These are phyloP conservation scores for Sussaba pulchella DNA, from an alignment of 2,888 invertebrate genomes.

Conservation along the genomic window DNA sequence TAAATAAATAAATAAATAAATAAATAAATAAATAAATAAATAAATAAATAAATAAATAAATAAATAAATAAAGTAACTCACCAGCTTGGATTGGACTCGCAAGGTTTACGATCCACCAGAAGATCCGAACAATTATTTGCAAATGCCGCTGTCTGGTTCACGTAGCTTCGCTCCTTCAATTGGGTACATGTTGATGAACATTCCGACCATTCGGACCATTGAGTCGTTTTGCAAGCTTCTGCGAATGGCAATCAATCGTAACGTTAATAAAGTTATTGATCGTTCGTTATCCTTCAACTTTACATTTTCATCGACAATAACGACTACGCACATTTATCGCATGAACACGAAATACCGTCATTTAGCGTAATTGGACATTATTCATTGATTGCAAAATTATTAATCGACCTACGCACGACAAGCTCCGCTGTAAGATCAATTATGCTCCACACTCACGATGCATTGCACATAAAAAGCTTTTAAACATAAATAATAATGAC, in stretches of 20 bases:
- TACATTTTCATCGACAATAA: slow-evolving; percentile 2
- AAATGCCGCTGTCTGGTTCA: slow-evolving; percentile 84
- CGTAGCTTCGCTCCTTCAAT: slow-evolving; percentile 91
- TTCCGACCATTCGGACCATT: slow-evolving; percentile 91
- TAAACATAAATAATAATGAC: neutral
- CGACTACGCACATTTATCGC: neutral
- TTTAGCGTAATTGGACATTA: neutral
- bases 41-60: neutral
- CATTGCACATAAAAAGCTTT: slow-evolving; percentile 6
- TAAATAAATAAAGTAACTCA: slow-evolving; percentile 62
- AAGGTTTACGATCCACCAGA: slow-evolving; percentile 75
- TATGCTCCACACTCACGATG: neutral
- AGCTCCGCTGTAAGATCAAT: neutral
- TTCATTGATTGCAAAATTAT: neutral
- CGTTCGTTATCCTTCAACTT: neutral
- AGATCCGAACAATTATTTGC: slow-evolving; percentile 87
- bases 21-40: neutral
- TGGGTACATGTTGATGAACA: slow-evolving; percentile 96
- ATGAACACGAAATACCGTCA: neutral
- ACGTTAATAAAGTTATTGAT: neutral
- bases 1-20: neutral
- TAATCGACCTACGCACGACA: neutral
- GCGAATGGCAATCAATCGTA: slow-evolving; percentile 32
- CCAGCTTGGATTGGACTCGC: slow-evolving; percentile 77
- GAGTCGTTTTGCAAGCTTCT: slow-evolving; percentile 93